Percentiles rank a stretch among this genome's conserved stretches.
phyloP scores from a whole-genome alignment of 2,113 vertebrate species.

The Chamaea fasciata region DNA sequence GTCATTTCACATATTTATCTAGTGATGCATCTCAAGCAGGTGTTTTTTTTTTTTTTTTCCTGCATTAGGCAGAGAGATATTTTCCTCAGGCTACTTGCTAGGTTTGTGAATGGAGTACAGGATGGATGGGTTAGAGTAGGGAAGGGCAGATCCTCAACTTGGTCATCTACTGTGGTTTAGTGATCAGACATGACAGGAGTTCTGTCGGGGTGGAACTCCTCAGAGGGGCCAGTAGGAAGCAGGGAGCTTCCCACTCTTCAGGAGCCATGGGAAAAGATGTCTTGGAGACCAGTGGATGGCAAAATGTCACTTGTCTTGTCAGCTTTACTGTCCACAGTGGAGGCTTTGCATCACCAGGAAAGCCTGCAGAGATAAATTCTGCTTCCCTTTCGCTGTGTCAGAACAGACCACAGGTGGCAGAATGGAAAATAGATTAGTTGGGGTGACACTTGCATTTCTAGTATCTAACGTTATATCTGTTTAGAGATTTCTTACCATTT shows the following conservation, averaged over 20 bases:
- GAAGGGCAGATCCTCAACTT: not conserved
- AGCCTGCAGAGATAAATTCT: not conserved
- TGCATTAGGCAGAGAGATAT: not conserved
- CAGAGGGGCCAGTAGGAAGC: not conserved
- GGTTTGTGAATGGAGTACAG: not conserved
- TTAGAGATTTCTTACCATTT: not conserved
- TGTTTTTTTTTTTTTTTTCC: not conserved
- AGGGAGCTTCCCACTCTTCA: not conserved
- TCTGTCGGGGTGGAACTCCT: not conserved
- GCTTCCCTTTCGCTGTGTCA: not conserved
- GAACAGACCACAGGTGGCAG: not conserved
- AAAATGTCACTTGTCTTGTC: not conserved
- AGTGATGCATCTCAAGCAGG: not conserved
- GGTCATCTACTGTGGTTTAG: not conserved
- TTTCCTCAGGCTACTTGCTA: conserved; percentile 1
- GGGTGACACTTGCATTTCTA: not conserved
- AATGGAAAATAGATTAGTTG: not conserved
- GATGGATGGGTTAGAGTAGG: not conserved
- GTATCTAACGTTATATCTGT: not conserved
- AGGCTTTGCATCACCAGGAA: not conserved
- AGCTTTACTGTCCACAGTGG: not conserved
- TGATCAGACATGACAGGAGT: not conserved
- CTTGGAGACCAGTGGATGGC: not conserved
- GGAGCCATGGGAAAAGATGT: not conserved
- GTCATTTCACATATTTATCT: conserved; percentile 26